phyloP scores from a whole-genome alignment of 2,113 vertebrate species.

The Macquaria australasica region DNA sequence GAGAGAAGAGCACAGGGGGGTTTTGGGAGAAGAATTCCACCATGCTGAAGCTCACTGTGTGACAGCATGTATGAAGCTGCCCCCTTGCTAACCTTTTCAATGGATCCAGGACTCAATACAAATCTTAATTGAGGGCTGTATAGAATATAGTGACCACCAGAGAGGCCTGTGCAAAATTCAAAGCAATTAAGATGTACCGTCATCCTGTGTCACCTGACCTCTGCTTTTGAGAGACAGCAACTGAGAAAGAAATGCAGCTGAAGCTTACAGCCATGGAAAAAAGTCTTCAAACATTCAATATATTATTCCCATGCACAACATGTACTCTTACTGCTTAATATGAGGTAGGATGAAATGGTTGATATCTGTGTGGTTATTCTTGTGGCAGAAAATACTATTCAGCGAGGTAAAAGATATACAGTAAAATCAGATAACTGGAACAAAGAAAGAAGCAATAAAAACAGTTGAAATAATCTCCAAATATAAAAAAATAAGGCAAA shows the following conservation, averaged over 20 bases:
- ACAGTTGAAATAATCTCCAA: too few relatives aligned
- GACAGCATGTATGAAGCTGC: conserved; percentile 61
- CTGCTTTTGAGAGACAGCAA: conserved; percentile 4
- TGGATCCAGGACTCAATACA: conserved; percentile 7
- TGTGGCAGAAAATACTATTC: too few relatives aligned
- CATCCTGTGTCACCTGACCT: conserved; percentile 13
- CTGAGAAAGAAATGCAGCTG: background rate
- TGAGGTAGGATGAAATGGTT: too few relatives aligned
- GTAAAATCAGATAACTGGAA: too few relatives aligned
- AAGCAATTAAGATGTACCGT: conserved; percentile 21
- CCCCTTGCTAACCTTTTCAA: conserved; percentile 44
- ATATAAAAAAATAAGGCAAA: too few relatives aligned
- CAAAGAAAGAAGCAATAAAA: too few relatives aligned
- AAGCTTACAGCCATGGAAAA: background rate
- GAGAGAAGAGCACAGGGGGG: conserved; percentile 21
- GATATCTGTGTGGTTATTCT: too few relatives aligned
- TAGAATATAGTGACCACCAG: conserved; percentile 19
- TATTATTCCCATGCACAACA: too few relatives aligned
- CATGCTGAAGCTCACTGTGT: conserved; percentile 30
- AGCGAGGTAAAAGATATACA: too few relatives aligned
- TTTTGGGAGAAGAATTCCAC: conserved; percentile 22
- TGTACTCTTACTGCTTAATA: background rate
- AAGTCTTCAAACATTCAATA: background rate
- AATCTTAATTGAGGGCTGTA: conserved; percentile 16
- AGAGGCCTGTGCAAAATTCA: conserved; percentile 29